Evolutionary conservation across 2,797 vertebrate species (phyloP).

Genomic region (Meriones psammophilus): DNA sequence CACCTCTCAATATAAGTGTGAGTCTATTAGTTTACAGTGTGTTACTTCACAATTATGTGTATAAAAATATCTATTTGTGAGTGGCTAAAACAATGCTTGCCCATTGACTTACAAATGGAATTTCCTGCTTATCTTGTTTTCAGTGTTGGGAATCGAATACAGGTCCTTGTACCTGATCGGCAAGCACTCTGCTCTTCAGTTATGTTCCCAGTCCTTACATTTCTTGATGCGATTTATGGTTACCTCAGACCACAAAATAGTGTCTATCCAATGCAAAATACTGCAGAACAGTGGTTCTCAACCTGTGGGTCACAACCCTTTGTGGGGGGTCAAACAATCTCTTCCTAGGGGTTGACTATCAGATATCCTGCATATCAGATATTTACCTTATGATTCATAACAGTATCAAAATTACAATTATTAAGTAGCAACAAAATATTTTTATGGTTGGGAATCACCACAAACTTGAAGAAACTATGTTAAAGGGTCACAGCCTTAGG

Average conservation of each 20-base stretch:
- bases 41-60: background rate
- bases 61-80: background rate
- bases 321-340: too few relatives aligned
- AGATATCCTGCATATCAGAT: background rate
- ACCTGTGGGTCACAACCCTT: background rate
- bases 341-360: background rate
- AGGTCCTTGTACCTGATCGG: background rate
- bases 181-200: background rate
- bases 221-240: background rate
- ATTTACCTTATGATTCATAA: background rate
- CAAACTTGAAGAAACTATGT: background rate
- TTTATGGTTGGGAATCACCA: background rate
- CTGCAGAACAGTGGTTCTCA: background rate
- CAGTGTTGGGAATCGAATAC: background rate
- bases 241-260: background rate
- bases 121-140: background rate
- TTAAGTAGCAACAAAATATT: background rate
- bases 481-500: background rate
- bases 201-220: background rate
- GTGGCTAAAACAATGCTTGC: background rate
- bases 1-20: background rate
- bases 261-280: background rate
- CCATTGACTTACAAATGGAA: background rate
- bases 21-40: background rate
- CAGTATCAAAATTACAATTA: background rate